phyloP scores from a whole-genome alignment of 2,113 vertebrate genomes.

The Pongo pygmaeus region DNA sequence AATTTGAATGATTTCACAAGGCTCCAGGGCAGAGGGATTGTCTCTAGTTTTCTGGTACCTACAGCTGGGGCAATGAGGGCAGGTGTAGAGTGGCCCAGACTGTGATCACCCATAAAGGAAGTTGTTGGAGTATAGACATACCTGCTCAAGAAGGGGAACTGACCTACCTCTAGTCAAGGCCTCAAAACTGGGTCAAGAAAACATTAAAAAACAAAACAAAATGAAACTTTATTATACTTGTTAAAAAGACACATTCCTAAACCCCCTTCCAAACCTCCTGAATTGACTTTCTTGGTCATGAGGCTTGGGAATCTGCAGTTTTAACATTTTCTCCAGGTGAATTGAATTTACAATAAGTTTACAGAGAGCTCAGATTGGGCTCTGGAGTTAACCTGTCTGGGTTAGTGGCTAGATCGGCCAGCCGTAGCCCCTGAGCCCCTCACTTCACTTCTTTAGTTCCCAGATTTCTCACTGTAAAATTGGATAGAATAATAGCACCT shows the following conservation, averaged over 20 bases:
- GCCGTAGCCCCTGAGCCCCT: neutral
- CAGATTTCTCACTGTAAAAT: neutral
- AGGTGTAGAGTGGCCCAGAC: neutral
- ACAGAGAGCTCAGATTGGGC: neutral
- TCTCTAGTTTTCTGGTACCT: neutral
- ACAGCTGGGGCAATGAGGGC: neutral
- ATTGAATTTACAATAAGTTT: neutral
- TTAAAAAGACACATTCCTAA: neutral
- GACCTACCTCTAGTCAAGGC: neutral
- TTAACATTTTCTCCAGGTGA: neutral
- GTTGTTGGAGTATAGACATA: neutral
- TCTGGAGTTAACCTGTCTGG: neutral
- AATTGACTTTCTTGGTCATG: neutral
- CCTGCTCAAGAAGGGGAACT: neutral
- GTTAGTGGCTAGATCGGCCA: neutral
- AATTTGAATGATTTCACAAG: neutral
- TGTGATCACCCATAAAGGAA: neutral
- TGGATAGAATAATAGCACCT: neutral
- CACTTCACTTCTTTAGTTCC: neutral
- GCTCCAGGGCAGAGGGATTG: neutral
- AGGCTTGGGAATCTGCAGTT: neutral
- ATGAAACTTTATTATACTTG: neutral
- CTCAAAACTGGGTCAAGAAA: neutral
- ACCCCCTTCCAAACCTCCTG: too few species aligned
- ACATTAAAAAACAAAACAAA: neutral